These are phyloP conservation scores for Ceyx erithaca DNA, from an alignment of 2,797 vertebrate species.

Conservation along the genomic window DNA sequence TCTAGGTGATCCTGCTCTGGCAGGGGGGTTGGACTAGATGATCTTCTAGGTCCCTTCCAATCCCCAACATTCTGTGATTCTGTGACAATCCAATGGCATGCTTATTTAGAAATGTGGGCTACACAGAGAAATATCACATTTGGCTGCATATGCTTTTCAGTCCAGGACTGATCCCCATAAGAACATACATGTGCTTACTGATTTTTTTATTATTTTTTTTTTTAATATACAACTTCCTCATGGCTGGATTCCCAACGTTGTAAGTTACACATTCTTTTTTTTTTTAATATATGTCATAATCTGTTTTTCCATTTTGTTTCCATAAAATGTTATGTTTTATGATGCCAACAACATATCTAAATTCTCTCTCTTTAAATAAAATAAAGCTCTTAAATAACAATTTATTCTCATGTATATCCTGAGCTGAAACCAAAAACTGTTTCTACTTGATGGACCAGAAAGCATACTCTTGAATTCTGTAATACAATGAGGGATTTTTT, in stretches of 20 bases:
- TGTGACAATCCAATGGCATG: background rate
- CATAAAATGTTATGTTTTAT: constrained; percentile 24
- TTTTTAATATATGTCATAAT: background rate
- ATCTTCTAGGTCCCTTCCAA: no score
- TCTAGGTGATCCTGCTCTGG: no score
- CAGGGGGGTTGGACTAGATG: no score
- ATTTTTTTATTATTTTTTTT: background rate
- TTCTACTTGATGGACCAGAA: background rate
- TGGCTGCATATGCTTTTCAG: background rate
- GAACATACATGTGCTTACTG: background rate
- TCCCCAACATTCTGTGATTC: no score
- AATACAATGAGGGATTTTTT: background rate
- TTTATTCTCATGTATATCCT: background rate
- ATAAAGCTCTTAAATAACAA: background rate
- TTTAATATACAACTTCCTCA: background rate
- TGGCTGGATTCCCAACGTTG: background rate
- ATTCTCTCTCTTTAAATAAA: background rate
- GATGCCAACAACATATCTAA: background rate
- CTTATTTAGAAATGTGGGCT: background rate
- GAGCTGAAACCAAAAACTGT: background rate
- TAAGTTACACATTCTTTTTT: background rate
- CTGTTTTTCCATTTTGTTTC: background rate
- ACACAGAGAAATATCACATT: background rate
- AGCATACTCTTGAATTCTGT: background rate
- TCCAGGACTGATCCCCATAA: background rate